Conservation (phyloP, 2,888 invertebrate species). For the Hirtodrosophila cameraria region DNA sequence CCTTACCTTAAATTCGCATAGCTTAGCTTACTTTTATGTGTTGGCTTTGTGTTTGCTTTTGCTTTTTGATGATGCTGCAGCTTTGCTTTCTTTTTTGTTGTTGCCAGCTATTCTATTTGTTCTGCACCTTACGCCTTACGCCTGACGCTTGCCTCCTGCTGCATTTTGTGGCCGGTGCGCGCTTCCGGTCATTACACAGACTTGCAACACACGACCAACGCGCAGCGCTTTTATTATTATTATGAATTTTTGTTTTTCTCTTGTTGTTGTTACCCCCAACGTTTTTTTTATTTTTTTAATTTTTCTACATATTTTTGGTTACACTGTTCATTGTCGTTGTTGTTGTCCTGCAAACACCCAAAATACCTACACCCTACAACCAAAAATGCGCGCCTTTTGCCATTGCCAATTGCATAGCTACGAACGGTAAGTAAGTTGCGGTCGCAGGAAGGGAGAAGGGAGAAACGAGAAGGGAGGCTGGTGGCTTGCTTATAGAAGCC, state of each 20-base stretch:
- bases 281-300: conserved; percentile 57
- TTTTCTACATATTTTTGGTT: conserved; percentile 65
- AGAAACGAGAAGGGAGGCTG: no score
- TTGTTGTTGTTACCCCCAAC: no score
- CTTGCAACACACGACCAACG: conserved; percentile 45
- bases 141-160: no score
- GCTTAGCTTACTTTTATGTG: conserved; percentile 56
- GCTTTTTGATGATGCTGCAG: conserved; percentile 25
- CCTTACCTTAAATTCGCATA: conserved; percentile 33
- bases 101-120: conserved; percentile 49
- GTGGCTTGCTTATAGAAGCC: background rate
- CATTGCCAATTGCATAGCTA: conserved; percentile 58
- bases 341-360: conserved; percentile 42
- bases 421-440: conserved; percentile 74
- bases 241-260: conserved; percentile 51
- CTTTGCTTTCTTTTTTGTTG: conserved; percentile 24
- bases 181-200: conserved; percentile 73
- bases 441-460: no score
- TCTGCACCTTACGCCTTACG: conserved; percentile 24
- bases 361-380: conserved; percentile 22
- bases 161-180: conserved; percentile 48
- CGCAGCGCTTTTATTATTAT: conserved; percentile 70
- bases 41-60: conserved; percentile 53
- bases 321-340: conserved; percentile 55
- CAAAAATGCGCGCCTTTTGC: conserved; percentile 31